Conservation (phyloP, 2,113 vertebrate species). For the Sardina pilchardus region DNA sequence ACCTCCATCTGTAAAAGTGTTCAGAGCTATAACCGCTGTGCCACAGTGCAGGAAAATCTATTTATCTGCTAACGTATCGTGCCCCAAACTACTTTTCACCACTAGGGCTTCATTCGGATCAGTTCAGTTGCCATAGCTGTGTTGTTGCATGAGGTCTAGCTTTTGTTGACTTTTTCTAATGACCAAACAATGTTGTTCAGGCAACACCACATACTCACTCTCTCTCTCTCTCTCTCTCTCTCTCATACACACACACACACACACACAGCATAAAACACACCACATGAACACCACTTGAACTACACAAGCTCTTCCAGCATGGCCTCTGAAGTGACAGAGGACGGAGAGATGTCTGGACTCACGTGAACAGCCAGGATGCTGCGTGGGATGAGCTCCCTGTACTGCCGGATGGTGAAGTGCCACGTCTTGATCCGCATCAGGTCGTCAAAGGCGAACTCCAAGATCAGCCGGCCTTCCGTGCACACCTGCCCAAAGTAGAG, state of each 20-base stretch:
- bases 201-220: not conserved
- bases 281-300: constrained; percentile 33
- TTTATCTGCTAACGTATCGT: not conserved
- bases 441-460: constrained; percentile 99
- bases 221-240: not conserved
- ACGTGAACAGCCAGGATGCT: constrained; percentile 99
- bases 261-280: constrained; percentile 25
- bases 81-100: not conserved
- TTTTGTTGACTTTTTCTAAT: too few relatives aligned
- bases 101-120: not conserved
- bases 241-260: not conserved
- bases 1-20: constrained; percentile 14
- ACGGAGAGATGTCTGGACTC: constrained; percentile 63
- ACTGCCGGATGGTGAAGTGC: constrained; percentile 99
- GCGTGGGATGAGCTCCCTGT: constrained; percentile 97
- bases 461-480: constrained; percentile 93
- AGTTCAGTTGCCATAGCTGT: not conserved
- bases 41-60: constrained; percentile 15
- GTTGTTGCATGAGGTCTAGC: not conserved
- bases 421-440: constrained; percentile 99
- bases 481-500: constrained; percentile 78
- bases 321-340: constrained; percentile 40
- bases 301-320: constrained; percentile 34
- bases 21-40: not conserved
- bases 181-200: too few relatives aligned